Percentiles rank a stretch among this genome's conserved stretches.
These are phyloP conservation scores for Euclidia mi DNA, from an alignment of 2,888 invertebrate genomes.

Conservation along the genomic window DNA sequence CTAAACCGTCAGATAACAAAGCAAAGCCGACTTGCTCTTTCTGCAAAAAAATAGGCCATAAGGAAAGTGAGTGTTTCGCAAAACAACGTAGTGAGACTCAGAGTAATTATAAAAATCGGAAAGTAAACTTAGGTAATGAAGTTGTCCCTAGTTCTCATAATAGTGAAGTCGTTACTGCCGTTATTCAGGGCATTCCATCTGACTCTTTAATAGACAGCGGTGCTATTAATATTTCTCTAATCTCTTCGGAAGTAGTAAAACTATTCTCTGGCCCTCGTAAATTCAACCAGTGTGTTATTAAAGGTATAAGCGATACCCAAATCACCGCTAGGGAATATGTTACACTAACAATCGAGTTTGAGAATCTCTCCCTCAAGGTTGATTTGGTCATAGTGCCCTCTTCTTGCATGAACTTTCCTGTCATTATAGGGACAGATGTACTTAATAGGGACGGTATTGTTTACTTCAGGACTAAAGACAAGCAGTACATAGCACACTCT, in stretches of 20 bases:
- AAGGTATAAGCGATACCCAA: slow-evolving; percentile 4
- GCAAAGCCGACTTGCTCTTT: not conserved
- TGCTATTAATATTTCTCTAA: slow-evolving; percentile 6
- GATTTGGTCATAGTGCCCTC: slow-evolving; percentile 10
- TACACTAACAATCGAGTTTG: slow-evolving; percentile 12
- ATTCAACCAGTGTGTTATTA: not conserved
- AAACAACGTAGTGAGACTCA: not conserved
- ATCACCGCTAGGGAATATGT: slow-evolving; percentile 10
- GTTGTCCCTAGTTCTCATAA: not conserved
- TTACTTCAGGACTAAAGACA: not conserved
- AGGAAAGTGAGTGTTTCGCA: not conserved
- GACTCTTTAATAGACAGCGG: slow-evolving; percentile 14
- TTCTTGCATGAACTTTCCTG: not conserved
- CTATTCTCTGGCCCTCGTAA: slow-evolving; percentile 8
- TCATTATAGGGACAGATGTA: slow-evolving; percentile 19
- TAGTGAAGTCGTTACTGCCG: slow-evolving; percentile 8
- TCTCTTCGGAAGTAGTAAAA: slow-evolving; percentile 10
- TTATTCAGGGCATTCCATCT: slow-evolving; percentile 11
- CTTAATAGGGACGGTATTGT: no score
- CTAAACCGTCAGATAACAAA: not conserved
- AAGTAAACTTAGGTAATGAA: slow-evolving; percentile 18
- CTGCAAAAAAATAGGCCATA: slow-evolving; percentile 1
- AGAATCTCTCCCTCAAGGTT: slow-evolving; percentile 1
- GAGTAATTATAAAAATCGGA: not conserved
- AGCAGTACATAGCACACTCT: not conserved